A percentile compares a stretch with the other conserved stretches of the same genome.
These are phyloP conservation scores for Candoia aspera DNA, from an alignment of 2,113 vertebrate genomes.

Conservation along the genomic window DNA sequence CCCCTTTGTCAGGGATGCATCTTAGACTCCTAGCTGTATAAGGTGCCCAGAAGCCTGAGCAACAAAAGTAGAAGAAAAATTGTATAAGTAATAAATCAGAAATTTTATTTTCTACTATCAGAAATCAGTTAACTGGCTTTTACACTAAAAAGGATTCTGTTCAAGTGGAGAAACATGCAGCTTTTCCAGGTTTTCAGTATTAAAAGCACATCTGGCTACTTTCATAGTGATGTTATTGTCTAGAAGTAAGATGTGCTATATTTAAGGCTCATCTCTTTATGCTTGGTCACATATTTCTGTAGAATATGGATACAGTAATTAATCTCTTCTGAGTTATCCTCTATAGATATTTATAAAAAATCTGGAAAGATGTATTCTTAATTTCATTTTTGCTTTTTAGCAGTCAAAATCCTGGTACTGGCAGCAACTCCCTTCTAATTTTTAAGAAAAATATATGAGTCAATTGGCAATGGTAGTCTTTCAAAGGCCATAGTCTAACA, in stretches of 20 bases:
- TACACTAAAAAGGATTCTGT: background rate
- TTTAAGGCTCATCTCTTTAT: background rate
- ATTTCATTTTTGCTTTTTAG: background rate
- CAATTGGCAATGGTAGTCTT: slow-evolving; percentile 39
- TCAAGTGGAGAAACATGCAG: background rate
- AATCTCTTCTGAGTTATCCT: slow-evolving; percentile 2
- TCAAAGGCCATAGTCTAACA: slow-evolving; percentile 51
- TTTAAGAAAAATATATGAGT: slow-evolving; percentile 40
- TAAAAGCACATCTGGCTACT: background rate
- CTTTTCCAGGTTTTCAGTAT: background rate
- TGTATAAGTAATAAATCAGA: background rate
- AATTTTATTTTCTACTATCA: background rate
- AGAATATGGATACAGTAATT: background rate
- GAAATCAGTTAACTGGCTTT: background rate
- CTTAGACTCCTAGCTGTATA: background rate
- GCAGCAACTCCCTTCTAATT: background rate
- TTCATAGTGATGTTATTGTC: background rate
- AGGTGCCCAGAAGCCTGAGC: background rate
- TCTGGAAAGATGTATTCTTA: fast-evolving
- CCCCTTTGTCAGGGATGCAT: background rate
- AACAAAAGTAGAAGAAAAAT: background rate
- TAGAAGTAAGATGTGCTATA: background rate
- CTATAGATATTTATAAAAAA: background rate
- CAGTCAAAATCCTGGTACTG: background rate
- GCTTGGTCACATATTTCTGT: background rate